phyloP scores from a whole-genome alignment of 2,113 vertebrate species.

The western clawed frog (Xenopus tropicalis) region DNA sequence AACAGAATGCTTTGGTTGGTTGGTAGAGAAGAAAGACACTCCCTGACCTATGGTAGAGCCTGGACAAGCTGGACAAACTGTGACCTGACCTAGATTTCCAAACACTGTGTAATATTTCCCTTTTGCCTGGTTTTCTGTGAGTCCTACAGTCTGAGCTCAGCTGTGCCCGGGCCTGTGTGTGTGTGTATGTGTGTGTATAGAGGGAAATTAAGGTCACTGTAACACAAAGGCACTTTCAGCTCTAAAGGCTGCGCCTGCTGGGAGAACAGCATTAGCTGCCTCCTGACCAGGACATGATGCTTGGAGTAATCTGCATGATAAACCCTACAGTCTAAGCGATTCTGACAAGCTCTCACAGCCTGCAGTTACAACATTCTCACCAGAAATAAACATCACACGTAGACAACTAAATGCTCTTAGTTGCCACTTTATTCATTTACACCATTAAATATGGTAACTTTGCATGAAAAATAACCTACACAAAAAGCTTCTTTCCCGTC shows the following conservation, averaged over 20 bases:
- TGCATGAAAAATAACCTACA: background rate
- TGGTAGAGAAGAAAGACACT: background rate
- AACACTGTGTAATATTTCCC: constrained; percentile 1
- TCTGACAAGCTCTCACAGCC: background rate
- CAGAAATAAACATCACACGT: no score
- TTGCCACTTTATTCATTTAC: no score
- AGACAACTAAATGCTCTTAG: no score
- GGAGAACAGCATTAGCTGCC: background rate
- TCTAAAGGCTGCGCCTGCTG: background rate
- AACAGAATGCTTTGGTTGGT: no score
- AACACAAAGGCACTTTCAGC: constrained; percentile 9
- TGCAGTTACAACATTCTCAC: background rate
- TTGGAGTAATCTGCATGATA: constrained; percentile 1
- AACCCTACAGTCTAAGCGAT: background rate
- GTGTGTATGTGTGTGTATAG: background rate
- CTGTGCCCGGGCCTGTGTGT: background rate
- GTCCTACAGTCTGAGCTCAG: background rate
- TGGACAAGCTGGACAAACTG: background rate
- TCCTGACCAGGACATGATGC: background rate
- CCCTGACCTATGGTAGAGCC: background rate
- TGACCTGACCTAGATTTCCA: constrained; percentile 31
- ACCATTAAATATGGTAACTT: no score
- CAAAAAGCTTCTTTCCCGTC: background rate
- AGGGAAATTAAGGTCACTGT: constrained; percentile 26
- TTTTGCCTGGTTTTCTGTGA: constrained; percentile 17